Percentiles rank a stretch among this genome's conserved stretches.
Conservation (phyloP, 2,113 vertebrate genomes). For the Grammomys dolichurus region DNA sequence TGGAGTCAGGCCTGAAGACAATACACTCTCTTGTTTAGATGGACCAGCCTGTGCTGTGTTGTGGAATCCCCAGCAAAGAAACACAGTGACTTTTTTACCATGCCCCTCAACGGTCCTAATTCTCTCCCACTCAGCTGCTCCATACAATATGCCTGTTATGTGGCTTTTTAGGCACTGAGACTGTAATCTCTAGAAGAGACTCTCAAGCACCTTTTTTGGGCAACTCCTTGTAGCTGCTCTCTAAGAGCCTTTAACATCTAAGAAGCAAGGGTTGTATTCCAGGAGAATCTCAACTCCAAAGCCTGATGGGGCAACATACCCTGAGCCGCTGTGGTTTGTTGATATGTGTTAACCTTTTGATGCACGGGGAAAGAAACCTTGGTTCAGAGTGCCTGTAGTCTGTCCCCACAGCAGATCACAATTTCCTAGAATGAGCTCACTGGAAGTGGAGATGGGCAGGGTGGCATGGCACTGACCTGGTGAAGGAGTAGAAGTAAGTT, state of each 20-base stretch:
- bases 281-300: constrained; percentile 13
- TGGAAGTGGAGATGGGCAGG: not conserved
- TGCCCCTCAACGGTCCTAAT: not conserved
- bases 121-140: not conserved
- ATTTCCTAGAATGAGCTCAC: not conserved
- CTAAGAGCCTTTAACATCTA: not conserved
- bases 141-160: not conserved
- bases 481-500: not conserved
- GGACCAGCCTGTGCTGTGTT: not conserved
- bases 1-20: not conserved
- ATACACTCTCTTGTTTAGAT: not conserved
- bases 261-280: not conserved
- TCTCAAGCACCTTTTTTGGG: not conserved
- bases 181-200: not conserved
- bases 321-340: not conserved
- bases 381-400: not conserved
- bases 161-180: not conserved
- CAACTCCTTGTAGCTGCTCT: not conserved
- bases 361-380: not conserved
- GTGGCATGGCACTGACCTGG: not conserved
- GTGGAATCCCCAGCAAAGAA: not conserved
- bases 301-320: not conserved
- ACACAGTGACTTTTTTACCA: not conserved
- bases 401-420: not conserved
- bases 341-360: not conserved